Evolutionary conservation across 37 sponge, comb jelly and placozoan species (phyloP).

Genomic region (Amphimedon queenslandica): DNA sequence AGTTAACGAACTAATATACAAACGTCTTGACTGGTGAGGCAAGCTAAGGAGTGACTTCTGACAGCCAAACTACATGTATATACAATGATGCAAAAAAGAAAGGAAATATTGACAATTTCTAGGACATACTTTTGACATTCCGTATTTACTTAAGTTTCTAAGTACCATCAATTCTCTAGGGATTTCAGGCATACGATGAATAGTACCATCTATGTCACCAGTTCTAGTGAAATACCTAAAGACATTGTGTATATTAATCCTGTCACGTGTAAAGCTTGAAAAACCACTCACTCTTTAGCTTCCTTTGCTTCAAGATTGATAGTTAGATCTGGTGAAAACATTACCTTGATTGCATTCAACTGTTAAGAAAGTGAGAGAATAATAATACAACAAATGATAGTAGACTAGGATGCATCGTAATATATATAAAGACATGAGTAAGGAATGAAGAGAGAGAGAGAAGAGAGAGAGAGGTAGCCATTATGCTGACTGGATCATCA

Average conservation of each 20-base stretch:
- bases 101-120: background rate
- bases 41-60: slow-evolving; percentile 21
- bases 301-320: background rate
- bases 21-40: slow-evolving; percentile 20
- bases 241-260: background rate
- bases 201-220: slow-evolving; percentile 23
- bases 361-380: background rate
- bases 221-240: slow-evolving; percentile 25
- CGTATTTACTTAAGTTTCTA: slow-evolving; percentile 19
- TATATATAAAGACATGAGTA: too few species aligned
- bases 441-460: too few species aligned
- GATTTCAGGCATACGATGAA: slow-evolving; percentile 15
- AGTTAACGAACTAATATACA: slow-evolving; percentile 32
- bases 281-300: slow-evolving; percentile 1
- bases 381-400: background rate
- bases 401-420: too few species aligned
- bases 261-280: background rate
- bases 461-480: background rate
- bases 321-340: background rate
- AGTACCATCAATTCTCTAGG: slow-evolving; percentile 29
- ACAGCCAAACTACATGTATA: slow-evolving; percentile 27
- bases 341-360: slow-evolving; percentile 2
- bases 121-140: slow-evolving; percentile 11
- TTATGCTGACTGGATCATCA: slow-evolving; percentile 24
- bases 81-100: background rate